Evolutionary conservation across 2,888 invertebrate genomes (phyloP).

Genomic region (Metellina segmentata): DNA sequence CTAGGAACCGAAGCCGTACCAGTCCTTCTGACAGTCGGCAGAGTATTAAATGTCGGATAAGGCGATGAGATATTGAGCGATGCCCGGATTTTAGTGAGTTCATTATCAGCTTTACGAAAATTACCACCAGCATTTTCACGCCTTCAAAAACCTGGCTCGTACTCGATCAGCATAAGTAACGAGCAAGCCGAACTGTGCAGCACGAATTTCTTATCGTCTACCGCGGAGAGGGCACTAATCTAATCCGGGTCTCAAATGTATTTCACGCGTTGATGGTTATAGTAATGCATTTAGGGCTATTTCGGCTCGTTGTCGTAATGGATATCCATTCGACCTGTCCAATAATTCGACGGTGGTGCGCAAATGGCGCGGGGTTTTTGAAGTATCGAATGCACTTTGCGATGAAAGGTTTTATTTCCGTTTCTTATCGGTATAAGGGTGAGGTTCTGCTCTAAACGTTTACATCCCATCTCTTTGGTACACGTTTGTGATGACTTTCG

Average conservation of each 20-base stretch:
- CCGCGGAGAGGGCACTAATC: neutral
- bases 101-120: neutral
- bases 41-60: neutral
- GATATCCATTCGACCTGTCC: constrained; percentile 26
- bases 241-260: neutral
- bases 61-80: neutral
- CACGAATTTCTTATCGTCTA: constrained; percentile 3
- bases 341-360: neutral
- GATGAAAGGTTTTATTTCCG: constrained; percentile 3
- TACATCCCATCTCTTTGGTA: too few relatives aligned
- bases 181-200: neutral
- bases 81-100: neutral
- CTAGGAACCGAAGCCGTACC: neutral
- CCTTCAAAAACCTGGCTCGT: constrained; percentile 3
- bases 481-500: too few relatives aligned
- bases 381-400: constrained; percentile 22
- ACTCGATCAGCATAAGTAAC: neutral
- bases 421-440: neutral
- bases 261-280: constrained; percentile 29
- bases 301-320: neutral
- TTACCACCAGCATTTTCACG: constrained; percentile 9
- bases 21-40: neutral
- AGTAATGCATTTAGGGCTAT: constrained; percentile 7
- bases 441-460: neutral
- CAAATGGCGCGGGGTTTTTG: neutral